phyloP scores from a whole-genome alignment of 2,888 invertebrate species.

The Ochropleura plecta region DNA sequence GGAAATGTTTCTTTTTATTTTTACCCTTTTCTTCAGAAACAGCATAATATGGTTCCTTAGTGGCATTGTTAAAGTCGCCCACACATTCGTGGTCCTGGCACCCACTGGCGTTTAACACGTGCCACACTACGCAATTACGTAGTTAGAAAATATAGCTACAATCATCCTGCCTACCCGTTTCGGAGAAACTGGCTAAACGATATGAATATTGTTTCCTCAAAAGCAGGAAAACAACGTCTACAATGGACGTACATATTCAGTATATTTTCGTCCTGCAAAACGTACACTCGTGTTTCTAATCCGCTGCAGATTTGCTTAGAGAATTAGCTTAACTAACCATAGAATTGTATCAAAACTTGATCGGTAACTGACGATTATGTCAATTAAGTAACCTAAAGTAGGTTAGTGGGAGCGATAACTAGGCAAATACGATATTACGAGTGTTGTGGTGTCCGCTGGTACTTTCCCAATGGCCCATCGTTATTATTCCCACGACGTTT shows the following conservation, averaged over 20 bases:
- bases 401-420: slow-evolving; percentile 65
- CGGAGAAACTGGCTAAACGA: not conserved
- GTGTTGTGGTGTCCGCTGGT: slow-evolving; percentile 65
- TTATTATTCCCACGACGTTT: slow-evolving; percentile 88
- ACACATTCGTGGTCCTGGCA: not conserved
- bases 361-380: slow-evolving; percentile 32
- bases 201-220: slow-evolving; percentile 27
- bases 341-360: not conserved
- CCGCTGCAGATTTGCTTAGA: slow-evolving; percentile 17
- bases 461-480: slow-evolving; percentile 85
- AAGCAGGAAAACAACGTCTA: slow-evolving; percentile 1
- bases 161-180: not conserved
- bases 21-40: not conserved
- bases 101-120: not conserved
- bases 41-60: not conserved
- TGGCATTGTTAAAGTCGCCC: not conserved
- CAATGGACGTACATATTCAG: slow-evolving; percentile 16
- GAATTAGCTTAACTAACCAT: not conserved
- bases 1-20: not conserved
- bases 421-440: slow-evolving; percentile 73
- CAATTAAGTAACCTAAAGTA: slow-evolving; percentile 53
- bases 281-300: slow-evolving; percentile 13
- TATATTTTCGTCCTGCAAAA: slow-evolving; percentile 4
- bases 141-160: not conserved
- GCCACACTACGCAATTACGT: not conserved